Evolutionary conservation across 2,797 vertebrate genomes (phyloP).

Genomic region (Silurus lanzhouensis): DNA sequence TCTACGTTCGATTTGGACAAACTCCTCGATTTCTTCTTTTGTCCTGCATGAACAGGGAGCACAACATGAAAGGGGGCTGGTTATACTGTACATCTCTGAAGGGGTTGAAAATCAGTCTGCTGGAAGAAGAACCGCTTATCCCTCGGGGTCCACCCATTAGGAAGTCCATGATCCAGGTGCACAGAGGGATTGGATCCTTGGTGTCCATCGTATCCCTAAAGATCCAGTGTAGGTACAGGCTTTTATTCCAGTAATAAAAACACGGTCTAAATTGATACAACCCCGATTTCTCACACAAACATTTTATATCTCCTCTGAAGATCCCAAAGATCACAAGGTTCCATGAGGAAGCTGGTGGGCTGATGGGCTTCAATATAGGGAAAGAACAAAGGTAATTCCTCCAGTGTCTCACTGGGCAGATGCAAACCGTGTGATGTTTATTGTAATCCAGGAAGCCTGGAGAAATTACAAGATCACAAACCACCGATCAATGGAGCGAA

Average conservation of each 20-base stretch:
- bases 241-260: not conserved
- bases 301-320: not conserved
- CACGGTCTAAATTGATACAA: not conserved
- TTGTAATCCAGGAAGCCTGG: not conserved
- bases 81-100: no score
- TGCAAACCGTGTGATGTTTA: not conserved
- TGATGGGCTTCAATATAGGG: not conserved
- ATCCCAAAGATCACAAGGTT: not conserved
- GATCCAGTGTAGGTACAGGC: not conserved
- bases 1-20: no score
- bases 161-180: not conserved
- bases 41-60: not conserved
- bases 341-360: not conserved
- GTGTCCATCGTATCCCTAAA: no score
- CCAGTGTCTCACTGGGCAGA: conserved; percentile 8
- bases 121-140: not conserved
- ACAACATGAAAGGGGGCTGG: not conserved
- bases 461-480: conserved; percentile 15
- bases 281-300: not conserved
- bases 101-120: not conserved
- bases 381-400: not conserved
- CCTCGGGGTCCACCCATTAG: not conserved
- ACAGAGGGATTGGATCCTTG: not conserved
- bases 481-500: not conserved
- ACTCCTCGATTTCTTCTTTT: no score